Conservation (phyloP, 2,113 vertebrate genomes). For the Sigmodon hispidus region DNA sequence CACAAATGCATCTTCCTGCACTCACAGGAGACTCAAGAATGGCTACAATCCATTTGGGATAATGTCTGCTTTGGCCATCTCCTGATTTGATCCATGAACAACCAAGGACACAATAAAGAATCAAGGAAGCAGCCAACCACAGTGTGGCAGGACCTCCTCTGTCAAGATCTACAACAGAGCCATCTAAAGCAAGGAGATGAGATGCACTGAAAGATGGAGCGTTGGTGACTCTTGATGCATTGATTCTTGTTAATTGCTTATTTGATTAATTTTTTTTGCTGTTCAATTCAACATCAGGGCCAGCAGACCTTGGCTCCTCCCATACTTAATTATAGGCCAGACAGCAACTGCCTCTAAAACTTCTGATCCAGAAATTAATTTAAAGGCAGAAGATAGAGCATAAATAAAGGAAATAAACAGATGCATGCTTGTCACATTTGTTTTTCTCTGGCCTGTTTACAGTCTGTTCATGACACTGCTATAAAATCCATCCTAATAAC, state of each 20-base stretch:
- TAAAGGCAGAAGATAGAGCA: constrained; percentile 54
- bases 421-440: background rate
- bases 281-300: background rate
- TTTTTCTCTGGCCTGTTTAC: constrained; percentile 49
- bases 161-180: background rate
- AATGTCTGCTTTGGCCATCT: background rate
- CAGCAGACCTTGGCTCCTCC: background rate
- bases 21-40: background rate
- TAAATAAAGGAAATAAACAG: constrained; percentile 65
- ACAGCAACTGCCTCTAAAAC: background rate
- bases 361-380: constrained; percentile 63
- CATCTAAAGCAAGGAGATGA: background rate
- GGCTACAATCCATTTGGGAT: background rate
- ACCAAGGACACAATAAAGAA: background rate
- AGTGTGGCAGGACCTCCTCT: background rate
- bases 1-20: too few relatives aligned
- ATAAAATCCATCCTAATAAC: constrained; percentile 27
- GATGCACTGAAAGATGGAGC: background rate
- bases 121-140: background rate
- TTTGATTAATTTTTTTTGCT: constrained; percentile 61
- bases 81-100: background rate
- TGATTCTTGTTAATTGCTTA: constrained; percentile 46
- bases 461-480: background rate
- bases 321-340: constrained; percentile 37
- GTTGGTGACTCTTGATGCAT: background rate